A percentile compares a stretch with the other conserved stretches of the same genome.
Evolutionary conservation across 2,888 invertebrate genomes (phyloP).

Genomic region (Loripinus fragilis): DNA sequence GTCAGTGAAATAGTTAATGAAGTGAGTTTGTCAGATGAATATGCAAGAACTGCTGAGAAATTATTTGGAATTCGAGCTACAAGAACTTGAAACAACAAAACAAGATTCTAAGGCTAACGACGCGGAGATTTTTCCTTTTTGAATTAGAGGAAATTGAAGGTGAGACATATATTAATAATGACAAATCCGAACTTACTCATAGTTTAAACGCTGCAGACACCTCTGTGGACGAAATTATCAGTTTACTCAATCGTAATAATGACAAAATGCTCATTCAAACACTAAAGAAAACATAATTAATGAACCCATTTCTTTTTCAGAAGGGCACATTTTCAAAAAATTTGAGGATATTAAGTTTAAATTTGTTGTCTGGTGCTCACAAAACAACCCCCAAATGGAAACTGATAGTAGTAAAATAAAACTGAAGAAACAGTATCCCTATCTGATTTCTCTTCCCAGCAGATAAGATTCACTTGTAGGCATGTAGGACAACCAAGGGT

Average conservation of each 20-base stretch:
- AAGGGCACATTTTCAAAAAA: neutral
- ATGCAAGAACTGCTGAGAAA: no score
- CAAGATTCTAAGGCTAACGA: neutral
- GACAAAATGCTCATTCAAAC: neutral
- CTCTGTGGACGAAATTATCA: constrained; percentile 1
- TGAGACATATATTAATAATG: neutral
- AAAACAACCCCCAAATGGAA: constrained; percentile 13
- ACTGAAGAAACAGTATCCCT: neutral
- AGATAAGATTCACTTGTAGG: constrained; percentile 8
- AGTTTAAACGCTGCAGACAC: neutral
- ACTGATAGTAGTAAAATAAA: neutral
- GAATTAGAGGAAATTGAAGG: neutral
- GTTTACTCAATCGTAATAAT: neutral
- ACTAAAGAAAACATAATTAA: neutral
- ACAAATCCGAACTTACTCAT: neutral
- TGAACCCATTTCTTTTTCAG: neutral
- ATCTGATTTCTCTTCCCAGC: neutral
- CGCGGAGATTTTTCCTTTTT: neutral
- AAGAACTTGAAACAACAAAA: neutral
- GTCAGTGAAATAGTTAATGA: no score
- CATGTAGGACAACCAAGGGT: constrained; percentile 19
- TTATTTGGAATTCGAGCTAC: neutral
- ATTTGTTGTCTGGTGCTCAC: neutral
- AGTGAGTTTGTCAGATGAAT: no score
- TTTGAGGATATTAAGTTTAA: neutral